A percentile compares a stretch with the other conserved stretches of the same genome.
phyloP scores from a whole-genome alignment of 1,140 invertebrate genomes.

The Arctopsyche grandis region DNA sequence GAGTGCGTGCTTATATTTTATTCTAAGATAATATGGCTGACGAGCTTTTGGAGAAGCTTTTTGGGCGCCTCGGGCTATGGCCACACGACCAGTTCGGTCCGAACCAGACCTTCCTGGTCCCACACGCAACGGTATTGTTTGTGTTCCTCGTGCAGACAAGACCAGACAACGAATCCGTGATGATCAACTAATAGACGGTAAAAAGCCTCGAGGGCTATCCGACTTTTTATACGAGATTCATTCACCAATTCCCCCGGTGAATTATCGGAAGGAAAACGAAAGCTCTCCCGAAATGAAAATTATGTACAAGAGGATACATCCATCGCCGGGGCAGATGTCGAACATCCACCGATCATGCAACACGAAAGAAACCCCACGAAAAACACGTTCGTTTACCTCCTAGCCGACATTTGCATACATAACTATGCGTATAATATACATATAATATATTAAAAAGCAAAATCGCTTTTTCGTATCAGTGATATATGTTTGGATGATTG shows the following conservation, averaged over 20 bases:
- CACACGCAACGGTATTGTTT: constrained; percentile 55
- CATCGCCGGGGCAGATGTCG: neutral
- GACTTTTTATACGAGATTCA: constrained; percentile 48
- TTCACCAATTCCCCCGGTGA: constrained; percentile 43
- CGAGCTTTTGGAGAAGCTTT: constrained; percentile 33
- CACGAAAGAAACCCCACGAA: constrained; percentile 10
- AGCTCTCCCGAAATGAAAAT: constrained; percentile 24
- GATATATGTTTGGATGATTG: constrained; percentile 53
- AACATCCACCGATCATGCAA: neutral
- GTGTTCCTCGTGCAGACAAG: constrained; percentile 42
- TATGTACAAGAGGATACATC: neutral
- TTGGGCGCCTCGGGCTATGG: constrained; percentile 14
- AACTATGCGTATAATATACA: neutral
- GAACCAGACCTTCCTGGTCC: constrained; percentile 11
- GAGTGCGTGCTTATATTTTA: constrained; percentile 46
- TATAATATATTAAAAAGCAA: neutral
- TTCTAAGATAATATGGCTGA: constrained; percentile 46
- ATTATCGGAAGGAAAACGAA: constrained; percentile 47
- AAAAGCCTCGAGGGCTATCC: constrained; percentile 40
- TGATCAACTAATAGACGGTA: constrained; percentile 40
- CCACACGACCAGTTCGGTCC: constrained; percentile 24
- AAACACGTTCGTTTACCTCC: constrained; percentile 33
- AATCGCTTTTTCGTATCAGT: constrained; percentile 6
- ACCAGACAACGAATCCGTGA: constrained; percentile 15
- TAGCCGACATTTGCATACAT: neutral